Percentiles rank a stretch among this genome's conserved stretches.
These are phyloP conservation scores for Onchidella celtica DNA, from an alignment of 2,888 invertebrate genomes.

Conservation along the genomic window DNA sequence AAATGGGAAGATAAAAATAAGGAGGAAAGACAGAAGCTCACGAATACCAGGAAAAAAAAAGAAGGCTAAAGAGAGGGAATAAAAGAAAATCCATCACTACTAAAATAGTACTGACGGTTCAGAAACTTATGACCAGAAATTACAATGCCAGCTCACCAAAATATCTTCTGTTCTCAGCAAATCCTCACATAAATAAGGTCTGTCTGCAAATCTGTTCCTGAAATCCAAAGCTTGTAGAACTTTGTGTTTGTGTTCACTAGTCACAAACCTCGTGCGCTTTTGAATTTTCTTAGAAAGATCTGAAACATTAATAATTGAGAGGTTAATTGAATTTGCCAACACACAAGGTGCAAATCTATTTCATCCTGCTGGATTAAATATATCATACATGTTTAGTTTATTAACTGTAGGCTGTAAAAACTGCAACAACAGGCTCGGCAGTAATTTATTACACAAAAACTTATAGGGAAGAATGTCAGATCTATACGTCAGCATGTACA, in stretches of 20 bases:
- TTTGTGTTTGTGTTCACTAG: slow-evolving; percentile 71
- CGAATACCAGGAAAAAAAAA: neutral
- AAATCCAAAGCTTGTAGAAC: slow-evolving; percentile 75
- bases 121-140: no score
- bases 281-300: slow-evolving; percentile 54
- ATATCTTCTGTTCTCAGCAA: slow-evolving; percentile 54
- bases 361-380: neutral
- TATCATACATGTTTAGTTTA: no score
- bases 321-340: no score
- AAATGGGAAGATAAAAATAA: neutral
- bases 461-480: no score
- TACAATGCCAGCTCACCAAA: no score
- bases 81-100: no score
- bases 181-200: slow-evolving; percentile 72
- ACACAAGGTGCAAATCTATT: neutral
- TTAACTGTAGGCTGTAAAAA: no score
- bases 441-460: no score
- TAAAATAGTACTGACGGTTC: no score
- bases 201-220: slow-evolving; percentile 74
- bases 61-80: neutral
- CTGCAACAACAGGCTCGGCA: no score
- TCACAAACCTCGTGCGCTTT: slow-evolving; percentile 73
- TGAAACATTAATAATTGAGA: slow-evolving; percentile 1
- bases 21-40: neutral
- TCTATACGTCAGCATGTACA: no score